Evolutionary conservation across 2,113 vertebrate species (phyloP).

Genomic region (Tachysurus fulvidraco): DNA sequence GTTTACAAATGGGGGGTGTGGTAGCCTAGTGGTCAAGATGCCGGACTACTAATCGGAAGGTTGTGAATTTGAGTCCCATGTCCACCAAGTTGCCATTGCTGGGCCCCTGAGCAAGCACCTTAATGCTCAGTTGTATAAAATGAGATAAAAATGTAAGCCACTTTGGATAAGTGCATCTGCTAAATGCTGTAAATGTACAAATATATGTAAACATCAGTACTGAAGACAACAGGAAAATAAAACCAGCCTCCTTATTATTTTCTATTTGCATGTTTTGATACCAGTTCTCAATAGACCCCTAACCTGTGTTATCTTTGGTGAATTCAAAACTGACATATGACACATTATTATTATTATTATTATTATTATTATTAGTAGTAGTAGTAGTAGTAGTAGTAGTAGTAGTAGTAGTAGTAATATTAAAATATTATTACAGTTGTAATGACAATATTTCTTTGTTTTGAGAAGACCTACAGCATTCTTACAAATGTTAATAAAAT

Average conservation of each 20-base stretch:
- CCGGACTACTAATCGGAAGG: too few relatives aligned
- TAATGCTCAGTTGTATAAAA: too few relatives aligned
- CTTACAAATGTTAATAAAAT: neutral
- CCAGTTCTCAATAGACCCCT: neutral
- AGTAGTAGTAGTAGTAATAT: too few relatives aligned
- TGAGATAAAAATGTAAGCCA: too few relatives aligned
- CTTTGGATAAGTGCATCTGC: too few relatives aligned
- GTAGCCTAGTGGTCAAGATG: too few relatives aligned
- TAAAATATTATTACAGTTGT: neutral
- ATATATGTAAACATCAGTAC: neutral
- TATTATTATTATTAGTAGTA: neutral
- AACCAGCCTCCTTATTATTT: neutral
- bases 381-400: too few relatives aligned
- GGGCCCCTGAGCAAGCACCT: too few relatives aligned
- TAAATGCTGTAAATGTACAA: too few relatives aligned
- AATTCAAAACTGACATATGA: neutral
- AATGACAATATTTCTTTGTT: neutral
- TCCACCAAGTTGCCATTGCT: too few relatives aligned
- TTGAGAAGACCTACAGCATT: neutral
- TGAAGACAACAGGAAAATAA: neutral
- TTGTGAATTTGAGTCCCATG: too few relatives aligned
- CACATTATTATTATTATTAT: neutral
- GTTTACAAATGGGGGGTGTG: too few relatives aligned
- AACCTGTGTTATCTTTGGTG: neutral
- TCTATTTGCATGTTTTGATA: neutral